These are phyloP conservation scores for Muscicapa adusta DNA, from an alignment of 2,113 vertebrate genomes.

Conservation along the genomic window DNA sequence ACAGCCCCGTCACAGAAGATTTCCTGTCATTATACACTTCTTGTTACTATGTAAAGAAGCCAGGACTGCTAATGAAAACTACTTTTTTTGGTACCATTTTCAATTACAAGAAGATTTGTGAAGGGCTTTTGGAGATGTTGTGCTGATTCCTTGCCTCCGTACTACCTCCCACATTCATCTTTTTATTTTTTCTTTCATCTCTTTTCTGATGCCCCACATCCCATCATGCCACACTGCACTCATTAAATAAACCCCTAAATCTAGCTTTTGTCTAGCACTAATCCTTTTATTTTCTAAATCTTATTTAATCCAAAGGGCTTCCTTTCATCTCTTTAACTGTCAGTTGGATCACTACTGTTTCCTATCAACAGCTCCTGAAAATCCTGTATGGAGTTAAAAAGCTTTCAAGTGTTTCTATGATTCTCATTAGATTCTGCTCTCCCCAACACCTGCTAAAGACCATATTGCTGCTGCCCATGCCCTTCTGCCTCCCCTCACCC, in stretches of 20 bases:
- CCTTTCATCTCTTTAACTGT: constrained; percentile 76
- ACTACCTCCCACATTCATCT: constrained; percentile 30
- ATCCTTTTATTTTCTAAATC: constrained; percentile 83
- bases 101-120: constrained; percentile 78
- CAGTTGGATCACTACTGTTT: constrained; percentile 63
- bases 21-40: constrained; percentile 45
- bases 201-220: constrained; percentile 58
- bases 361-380: constrained; percentile 61
- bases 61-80: constrained; percentile 35
- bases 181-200: constrained; percentile 69
- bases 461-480: neutral
- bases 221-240: constrained; percentile 70
- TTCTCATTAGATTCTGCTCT: constrained; percentile 53
- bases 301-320: constrained; percentile 71
- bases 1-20: neutral
- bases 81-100: constrained; percentile 36
- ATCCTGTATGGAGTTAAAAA: constrained; percentile 58
- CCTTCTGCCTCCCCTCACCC: neutral
- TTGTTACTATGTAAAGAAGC: constrained; percentile 54
- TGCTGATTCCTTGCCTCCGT: constrained; percentile 43
- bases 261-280: constrained; percentile 77
- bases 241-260: constrained; percentile 78
- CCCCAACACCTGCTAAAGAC: constrained; percentile 53
- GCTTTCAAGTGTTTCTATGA: constrained; percentile 57
- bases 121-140: constrained; percentile 1